phyloP scores from a whole-genome alignment of 2,797 vertebrate genomes.

The Gallinago stenura region DNA sequence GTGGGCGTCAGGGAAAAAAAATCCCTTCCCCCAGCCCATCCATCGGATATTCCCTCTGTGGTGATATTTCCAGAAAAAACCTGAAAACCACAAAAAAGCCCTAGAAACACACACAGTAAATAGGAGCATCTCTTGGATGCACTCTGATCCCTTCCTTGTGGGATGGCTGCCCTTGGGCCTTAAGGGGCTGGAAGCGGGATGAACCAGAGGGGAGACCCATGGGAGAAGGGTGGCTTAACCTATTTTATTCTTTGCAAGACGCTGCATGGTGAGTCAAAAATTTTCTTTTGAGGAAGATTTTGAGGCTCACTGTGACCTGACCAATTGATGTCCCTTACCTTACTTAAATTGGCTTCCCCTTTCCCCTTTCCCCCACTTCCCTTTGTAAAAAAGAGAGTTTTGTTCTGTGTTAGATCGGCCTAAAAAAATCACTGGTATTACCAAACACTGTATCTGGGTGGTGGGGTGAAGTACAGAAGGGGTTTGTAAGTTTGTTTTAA shows the following conservation, averaged over 20 bases:
- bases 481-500: not conserved
- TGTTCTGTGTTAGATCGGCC: not conserved
- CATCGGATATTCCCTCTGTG: not conserved
- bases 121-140: not conserved
- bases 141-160: accelerated
- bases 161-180: not conserved
- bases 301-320: accelerated
- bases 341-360: not conserved
- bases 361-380: accelerated
- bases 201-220: not conserved
- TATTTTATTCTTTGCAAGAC: not conserved
- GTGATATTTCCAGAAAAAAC: not conserved
- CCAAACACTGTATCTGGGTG: not conserved
- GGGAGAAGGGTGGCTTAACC: not conserved
- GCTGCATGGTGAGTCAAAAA: not conserved
- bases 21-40: not conserved
- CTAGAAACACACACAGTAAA: not conserved
- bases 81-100: not conserved
- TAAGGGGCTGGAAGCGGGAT: not conserved
- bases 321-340: not conserved
- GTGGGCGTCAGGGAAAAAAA: not conserved
- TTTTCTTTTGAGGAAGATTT: not conserved
- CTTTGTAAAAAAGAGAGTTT: not conserved
- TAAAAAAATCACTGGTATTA: not conserved
- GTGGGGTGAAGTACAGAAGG: not conserved